These are phyloP conservation scores for Psittacula cyanocephala DNA, from an alignment of 2,113 vertebrate species.

Conservation along the genomic window DNA sequence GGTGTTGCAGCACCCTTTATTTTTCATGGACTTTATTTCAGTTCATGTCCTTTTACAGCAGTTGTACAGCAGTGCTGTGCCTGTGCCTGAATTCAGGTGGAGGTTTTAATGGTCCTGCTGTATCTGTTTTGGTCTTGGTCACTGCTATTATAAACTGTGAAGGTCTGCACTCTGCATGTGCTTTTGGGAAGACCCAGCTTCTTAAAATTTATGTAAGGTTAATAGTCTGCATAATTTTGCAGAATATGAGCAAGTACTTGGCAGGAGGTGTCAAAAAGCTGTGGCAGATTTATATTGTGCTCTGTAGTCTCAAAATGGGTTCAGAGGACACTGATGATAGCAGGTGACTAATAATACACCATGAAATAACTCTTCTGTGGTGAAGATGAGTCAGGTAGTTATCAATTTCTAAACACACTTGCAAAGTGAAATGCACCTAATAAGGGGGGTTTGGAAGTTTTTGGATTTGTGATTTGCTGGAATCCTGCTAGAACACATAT, in stretches of 20 bases:
- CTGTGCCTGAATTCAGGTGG: neutral
- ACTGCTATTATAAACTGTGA: neutral
- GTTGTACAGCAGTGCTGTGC: neutral
- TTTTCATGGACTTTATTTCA: neutral
- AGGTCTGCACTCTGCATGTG: neutral
- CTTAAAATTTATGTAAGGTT: constrained; percentile 35
- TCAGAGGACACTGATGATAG: constrained; percentile 26
- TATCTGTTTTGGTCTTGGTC: neutral
- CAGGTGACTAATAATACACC: neutral
- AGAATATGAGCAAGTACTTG: neutral
- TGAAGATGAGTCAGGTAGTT: constrained; percentile 29
- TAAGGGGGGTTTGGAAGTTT: neutral
- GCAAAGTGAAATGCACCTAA: neutral
- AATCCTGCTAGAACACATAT: neutral
- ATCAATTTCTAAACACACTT: constrained; percentile 10
- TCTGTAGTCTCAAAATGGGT: neutral
- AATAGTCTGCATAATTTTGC: constrained; percentile 37
- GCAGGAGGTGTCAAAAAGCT: constrained; percentile 26
- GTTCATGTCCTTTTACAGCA: neutral
- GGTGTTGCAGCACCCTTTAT: neutral
- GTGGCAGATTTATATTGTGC: constrained; percentile 25
- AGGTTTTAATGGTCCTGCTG: neutral
- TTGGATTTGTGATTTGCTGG: neutral
- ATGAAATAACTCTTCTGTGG: constrained; percentile 10
- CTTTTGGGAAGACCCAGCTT: constrained; percentile 4